phyloP scores from a whole-genome alignment of 2,888 invertebrate species.

The Athalia circularis region DNA sequence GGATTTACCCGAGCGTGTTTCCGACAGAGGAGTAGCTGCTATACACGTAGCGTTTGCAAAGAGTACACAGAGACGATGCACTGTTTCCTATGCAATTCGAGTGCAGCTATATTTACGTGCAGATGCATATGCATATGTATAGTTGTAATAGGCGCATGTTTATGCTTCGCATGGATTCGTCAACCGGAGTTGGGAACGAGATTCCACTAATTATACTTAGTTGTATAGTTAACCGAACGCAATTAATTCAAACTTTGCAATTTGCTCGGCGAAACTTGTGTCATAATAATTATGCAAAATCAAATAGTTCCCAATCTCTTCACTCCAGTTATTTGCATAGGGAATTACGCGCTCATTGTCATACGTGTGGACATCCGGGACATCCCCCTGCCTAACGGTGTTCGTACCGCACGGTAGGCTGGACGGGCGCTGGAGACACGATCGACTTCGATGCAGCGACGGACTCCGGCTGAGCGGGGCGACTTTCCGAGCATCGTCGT shows the following conservation, averaged over 20 bases:
- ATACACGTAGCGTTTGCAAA: no score
- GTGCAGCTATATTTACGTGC: no score
- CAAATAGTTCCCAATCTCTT: conserved; percentile 36
- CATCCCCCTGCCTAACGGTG: background rate
- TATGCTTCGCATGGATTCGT: background rate
- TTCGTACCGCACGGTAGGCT: background rate
- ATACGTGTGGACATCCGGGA: background rate
- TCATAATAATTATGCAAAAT: conserved; percentile 44
- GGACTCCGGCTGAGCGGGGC: background rate
- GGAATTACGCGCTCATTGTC: conserved; percentile 36
- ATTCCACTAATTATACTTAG: background rate
- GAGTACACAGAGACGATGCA: no score
- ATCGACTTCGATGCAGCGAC: background rate
- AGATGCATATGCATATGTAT: no score
- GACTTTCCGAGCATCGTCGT: background rate
- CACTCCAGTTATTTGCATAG: conserved; percentile 16
- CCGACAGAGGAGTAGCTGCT: no score
- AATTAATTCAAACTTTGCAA: conserved; percentile 41
- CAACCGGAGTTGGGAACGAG: background rate
- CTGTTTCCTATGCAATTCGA: no score
- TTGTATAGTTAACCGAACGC: conserved; percentile 34
- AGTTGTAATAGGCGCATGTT: background rate
- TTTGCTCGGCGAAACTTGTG: conserved; percentile 23
- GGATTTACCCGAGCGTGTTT: no score
- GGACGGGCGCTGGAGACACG: no score